These are phyloP conservation scores for Orientallactaga sibirica DNA, from an alignment of 2,797 vertebrate genomes.

Conservation along the genomic window DNA sequence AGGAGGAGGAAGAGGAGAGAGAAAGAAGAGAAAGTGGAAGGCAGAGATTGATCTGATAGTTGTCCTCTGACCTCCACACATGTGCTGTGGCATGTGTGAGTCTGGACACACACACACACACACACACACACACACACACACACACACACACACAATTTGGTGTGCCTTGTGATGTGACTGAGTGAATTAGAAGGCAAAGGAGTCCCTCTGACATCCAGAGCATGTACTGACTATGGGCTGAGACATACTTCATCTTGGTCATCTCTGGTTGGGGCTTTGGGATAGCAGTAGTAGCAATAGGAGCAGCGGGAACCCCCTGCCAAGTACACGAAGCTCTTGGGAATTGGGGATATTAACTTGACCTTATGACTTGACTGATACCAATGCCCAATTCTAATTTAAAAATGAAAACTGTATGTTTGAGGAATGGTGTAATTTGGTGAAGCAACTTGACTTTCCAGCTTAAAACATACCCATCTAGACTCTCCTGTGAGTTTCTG, in stretches of 20 bases:
- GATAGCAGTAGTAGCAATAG: background rate
- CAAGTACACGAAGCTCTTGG: background rate
- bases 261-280: background rate
- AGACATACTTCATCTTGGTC: background rate
- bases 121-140: too few relatives aligned
- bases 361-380: conserved; percentile 16
- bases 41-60: too few relatives aligned
- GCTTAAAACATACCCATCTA: conserved; percentile 25
- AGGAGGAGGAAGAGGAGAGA: too few relatives aligned
- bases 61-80: too few relatives aligned
- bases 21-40: too few relatives aligned
- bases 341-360: background rate
- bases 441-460: background rate
- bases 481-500: background rate
- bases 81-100: too few relatives aligned
- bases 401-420: conserved; percentile 17
- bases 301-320: background rate
- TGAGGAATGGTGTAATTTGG: conserved; percentile 44
- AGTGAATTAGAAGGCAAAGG: background rate
- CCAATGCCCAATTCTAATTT: conserved; percentile 50
- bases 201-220: background rate
- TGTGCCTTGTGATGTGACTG: background rate
- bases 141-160: too few relatives aligned
- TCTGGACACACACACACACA: too few relatives aligned
- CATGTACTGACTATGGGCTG: background rate